Conservation (phyloP, 2,113 vertebrate species). For the Maylandia zebra region DNA sequence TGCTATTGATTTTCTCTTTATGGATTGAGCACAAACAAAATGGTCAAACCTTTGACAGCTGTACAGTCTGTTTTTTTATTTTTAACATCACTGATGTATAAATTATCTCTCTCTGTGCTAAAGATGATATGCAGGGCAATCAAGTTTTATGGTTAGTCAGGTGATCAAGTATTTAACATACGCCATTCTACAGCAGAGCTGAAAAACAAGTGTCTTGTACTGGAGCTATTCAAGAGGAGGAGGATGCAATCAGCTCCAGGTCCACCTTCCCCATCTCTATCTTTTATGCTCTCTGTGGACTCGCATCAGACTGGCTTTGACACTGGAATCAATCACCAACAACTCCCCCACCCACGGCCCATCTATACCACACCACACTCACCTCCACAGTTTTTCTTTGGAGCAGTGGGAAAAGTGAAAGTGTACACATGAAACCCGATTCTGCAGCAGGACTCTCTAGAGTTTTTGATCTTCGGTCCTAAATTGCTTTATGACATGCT, state of each 20-base stretch:
- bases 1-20: constrained; percentile 44
- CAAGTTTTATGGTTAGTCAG: background rate
- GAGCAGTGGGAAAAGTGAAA: background rate
- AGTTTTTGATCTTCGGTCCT: background rate
- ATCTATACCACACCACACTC: background rate
- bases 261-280: background rate
- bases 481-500: background rate
- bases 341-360: background rate
- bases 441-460: background rate
- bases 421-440: background rate
- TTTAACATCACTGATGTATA: background rate
- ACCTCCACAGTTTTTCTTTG: background rate
- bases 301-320: constrained; percentile 1
- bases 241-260: constrained; percentile 11
- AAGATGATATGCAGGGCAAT: background rate
- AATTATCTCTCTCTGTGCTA: background rate
- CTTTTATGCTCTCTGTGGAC: background rate
- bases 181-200: background rate
- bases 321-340: constrained; percentile 13
- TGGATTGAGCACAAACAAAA: background rate
- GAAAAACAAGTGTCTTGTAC: background rate
- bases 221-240: background rate
- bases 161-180: constrained; percentile 11
- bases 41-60: background rate
- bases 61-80: background rate